Base-by-base conservation (phyloP, 1,140 invertebrate species). In the Dysdera silvatica region DNA sequence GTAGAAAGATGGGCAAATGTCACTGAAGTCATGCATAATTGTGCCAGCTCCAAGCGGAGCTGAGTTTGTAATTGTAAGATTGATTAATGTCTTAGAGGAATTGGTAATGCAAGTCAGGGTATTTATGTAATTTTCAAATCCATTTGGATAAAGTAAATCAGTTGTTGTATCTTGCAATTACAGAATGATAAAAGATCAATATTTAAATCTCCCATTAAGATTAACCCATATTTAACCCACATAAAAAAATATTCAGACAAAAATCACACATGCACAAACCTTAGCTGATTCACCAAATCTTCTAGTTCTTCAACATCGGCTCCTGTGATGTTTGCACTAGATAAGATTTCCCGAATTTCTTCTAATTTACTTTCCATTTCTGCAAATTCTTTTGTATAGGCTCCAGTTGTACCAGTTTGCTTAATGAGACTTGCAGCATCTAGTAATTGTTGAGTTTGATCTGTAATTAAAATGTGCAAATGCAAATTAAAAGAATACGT, bases 351-450 rank as follows among this genome's bases (percentile, higher is more conserved):
- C 68, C 85, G 80, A 1, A 97, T 85, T 71, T 89, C 85, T 37
- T 86, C 80, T 56, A 98, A 78, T 71, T 87, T 87, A 28, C 85
- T 81, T 69, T 94, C 87, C 85, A 98, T 91, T 67, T 85, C 83
- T 68, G 89, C 86, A 79, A 98, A 98, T 75, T 95, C 89, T 69
- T 87, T 82, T 4, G 91, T 91, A 71, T 97, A 98, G 0, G 92
- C 93, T 43, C 93, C 93, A 14, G 91, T 89, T 8, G 91, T 89
- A 48, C 95, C 94, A 59, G 90, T 87, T 68, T 89, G 84, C 73
- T 94, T 93, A 51, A 97, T 95, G 71, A 89, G 84, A 58, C 86
- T 87, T n/a, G 92, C 93, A 49, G 87, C 83, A 24, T 84, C 81
- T 31, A 97, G 88, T 1, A 94, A 68, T 29, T 67, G 59, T 16